Conservation (phyloP, 2,888 invertebrate genomes). For the Papilio demoleus region DNA sequence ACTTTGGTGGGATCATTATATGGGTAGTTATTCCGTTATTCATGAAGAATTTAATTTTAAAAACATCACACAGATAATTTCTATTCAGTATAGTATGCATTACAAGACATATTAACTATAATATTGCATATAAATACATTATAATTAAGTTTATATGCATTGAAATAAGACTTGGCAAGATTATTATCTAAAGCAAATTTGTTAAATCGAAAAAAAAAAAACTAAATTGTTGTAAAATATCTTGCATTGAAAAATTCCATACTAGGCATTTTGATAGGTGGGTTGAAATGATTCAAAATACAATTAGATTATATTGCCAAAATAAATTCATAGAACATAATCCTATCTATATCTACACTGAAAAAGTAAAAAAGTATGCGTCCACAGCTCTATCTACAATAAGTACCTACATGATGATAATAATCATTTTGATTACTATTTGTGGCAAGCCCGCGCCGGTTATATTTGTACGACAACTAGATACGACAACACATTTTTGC, state of each 20-base stretch:
- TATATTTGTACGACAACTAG: slow-evolving; percentile 49
- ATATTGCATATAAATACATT: slow-evolving; percentile 7
- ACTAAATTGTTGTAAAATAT: slow-evolving; percentile 4
- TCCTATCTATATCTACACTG: slow-evolving; percentile 42
- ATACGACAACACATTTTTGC: slow-evolving; percentile 52
- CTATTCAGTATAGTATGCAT: background rate
- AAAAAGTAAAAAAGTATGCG: slow-evolving; percentile 34
- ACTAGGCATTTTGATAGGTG: slow-evolving; percentile 40
- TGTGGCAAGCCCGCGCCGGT: slow-evolving; percentile 68
- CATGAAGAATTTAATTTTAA: slow-evolving; percentile 38
- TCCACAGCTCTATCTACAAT: slow-evolving; percentile 40
- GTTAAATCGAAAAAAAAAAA: background rate
- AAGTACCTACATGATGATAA: slow-evolving; percentile 46
- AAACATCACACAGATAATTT: slow-evolving; percentile 10
- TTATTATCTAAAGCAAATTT: slow-evolving; percentile 27
- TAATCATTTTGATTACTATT: slow-evolving; percentile 48
- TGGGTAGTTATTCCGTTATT: slow-evolving; percentile 65
- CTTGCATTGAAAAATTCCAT: slow-evolving; percentile 16
- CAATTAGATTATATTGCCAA: slow-evolving; percentile 18
- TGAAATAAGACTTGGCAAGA: slow-evolving; percentile 35
- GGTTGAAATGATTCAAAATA: slow-evolving; percentile 33
- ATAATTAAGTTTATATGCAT: slow-evolving; percentile 21
- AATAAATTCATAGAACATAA: slow-evolving; percentile 36
- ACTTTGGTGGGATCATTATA: slow-evolving; percentile 82
- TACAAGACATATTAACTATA: background rate